These are phyloP conservation scores for Phoenicopterus ruber DNA, from an alignment of 2,113 vertebrate species.

Conservation along the genomic window DNA sequence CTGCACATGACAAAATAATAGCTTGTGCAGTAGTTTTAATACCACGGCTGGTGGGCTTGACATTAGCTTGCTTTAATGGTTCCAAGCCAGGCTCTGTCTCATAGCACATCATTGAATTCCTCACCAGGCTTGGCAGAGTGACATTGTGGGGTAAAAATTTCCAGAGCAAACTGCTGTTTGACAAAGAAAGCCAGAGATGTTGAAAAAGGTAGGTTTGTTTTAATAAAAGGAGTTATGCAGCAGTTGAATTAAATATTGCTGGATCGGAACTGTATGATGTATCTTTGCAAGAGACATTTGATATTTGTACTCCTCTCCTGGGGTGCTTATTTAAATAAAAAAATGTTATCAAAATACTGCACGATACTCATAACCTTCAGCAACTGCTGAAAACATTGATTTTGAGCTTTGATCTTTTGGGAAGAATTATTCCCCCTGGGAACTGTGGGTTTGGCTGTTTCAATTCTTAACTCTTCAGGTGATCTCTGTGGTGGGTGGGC, in stretches of 20 bases:
- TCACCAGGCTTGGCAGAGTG: neutral
- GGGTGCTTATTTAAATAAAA: slow-evolving; percentile 1
- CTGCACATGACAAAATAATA: neutral
- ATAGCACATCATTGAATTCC: neutral
- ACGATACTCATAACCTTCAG: neutral
- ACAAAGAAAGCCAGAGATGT: neutral
- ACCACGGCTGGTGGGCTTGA: neutral
- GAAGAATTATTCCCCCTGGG: neutral
- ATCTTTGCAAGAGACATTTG: neutral
- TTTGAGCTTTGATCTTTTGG: slow-evolving; percentile 13
- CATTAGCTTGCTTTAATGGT: neutral
- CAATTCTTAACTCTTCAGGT: neutral
- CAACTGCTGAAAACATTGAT: neutral
- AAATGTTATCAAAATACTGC: neutral
- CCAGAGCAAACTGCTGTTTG: neutral
- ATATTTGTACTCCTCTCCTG: neutral
- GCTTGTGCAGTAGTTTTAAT: neutral
- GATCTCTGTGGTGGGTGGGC: neutral
- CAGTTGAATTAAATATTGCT: neutral
- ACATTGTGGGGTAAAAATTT: neutral
- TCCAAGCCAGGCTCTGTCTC: neutral
- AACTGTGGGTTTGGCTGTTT: neutral
- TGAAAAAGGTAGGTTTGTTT: neutral
- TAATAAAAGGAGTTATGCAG: neutral
- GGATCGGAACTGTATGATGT: neutral